phyloP scores from a whole-genome alignment of 2,888 invertebrate species.

The Cantharis flavilabris region DNA sequence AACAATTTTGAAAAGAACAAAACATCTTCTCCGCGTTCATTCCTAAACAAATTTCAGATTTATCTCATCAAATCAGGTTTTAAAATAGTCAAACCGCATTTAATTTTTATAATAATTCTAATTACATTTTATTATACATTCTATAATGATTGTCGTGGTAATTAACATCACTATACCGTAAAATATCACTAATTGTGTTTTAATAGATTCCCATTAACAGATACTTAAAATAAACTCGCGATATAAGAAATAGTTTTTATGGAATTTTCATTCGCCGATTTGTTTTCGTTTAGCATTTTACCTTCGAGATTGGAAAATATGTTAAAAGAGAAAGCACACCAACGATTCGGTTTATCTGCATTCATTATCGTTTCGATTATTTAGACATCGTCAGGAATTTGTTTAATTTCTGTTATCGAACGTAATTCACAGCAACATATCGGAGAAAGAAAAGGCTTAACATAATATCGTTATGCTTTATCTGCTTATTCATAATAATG shows the following conservation, averaged over 20 bases:
- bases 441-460: too few species aligned
- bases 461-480: too few species aligned
- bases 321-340: not conserved
- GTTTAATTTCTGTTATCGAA: too few species aligned
- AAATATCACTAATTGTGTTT: not conserved
- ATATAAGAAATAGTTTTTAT: not conserved
- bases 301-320: not conserved
- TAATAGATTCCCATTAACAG: not conserved
- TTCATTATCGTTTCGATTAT: not conserved
- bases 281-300: not conserved
- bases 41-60: too few species aligned
- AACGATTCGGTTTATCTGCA: not conserved
- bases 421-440: too few species aligned
- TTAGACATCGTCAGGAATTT: not conserved
- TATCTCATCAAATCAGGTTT: too few species aligned
- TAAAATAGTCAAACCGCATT: too few species aligned
- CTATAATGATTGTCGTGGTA: not conserved
- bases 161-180: not conserved
- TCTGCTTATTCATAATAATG: too few species aligned
- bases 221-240: not conserved
- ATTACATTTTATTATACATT: not conserved
- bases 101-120: too few species aligned
- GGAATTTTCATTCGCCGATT: not conserved
- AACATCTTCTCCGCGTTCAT: too few species aligned
- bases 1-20: too few species aligned